Percentiles rank a stretch among this genome's conserved stretches.
Conservation (phyloP, 1,140 invertebrate genomes). For the Danaus melanippus region DNA sequence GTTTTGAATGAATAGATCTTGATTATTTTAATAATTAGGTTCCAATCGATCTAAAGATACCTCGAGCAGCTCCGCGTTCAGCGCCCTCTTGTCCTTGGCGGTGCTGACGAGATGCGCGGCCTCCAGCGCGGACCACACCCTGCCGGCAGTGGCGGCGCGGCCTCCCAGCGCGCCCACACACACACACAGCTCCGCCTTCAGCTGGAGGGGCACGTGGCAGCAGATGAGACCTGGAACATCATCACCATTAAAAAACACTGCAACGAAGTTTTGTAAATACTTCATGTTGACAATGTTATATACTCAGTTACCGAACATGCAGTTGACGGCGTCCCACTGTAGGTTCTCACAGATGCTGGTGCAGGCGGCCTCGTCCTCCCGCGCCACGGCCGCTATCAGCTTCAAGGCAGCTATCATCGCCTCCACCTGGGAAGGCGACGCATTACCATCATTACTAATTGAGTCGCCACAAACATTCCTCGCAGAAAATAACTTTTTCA, state of each 20-base stretch:
- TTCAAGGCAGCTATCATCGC: slow-evolving; percentile 86
- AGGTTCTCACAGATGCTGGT: slow-evolving; percentile 88
- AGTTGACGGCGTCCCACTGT: slow-evolving; percentile 85
- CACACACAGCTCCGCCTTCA: slow-evolving; percentile 87
- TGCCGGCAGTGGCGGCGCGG: slow-evolving; percentile 81
- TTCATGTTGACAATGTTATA: no score
- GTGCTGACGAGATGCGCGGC: slow-evolving; percentile 84
- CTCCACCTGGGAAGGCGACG: slow-evolving; percentile 75
- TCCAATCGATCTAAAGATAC: slow-evolving; percentile 15
- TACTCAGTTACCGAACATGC: slow-evolving; percentile 75
- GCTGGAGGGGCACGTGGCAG: slow-evolving; percentile 86
- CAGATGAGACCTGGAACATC: slow-evolving; percentile 79
- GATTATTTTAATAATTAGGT: no score
- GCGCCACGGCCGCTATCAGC: slow-evolving; percentile 83
- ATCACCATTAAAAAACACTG: no score
- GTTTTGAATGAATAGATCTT: no score
- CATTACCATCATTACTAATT: no score
- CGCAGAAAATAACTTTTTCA: background rate
- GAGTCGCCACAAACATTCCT: slow-evolving; percentile 1
- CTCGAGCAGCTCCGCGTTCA: slow-evolving; percentile 79
- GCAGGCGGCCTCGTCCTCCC: slow-evolving; percentile 84
- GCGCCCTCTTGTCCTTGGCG: slow-evolving; percentile 78
- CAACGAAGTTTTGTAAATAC: no score
- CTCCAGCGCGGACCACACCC: slow-evolving; percentile 90
- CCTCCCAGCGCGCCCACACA: slow-evolving; percentile 84